Evolutionary conservation across 2,113 vertebrate genomes (phyloP).

Genomic region (Syngnathus scovelli): DNA sequence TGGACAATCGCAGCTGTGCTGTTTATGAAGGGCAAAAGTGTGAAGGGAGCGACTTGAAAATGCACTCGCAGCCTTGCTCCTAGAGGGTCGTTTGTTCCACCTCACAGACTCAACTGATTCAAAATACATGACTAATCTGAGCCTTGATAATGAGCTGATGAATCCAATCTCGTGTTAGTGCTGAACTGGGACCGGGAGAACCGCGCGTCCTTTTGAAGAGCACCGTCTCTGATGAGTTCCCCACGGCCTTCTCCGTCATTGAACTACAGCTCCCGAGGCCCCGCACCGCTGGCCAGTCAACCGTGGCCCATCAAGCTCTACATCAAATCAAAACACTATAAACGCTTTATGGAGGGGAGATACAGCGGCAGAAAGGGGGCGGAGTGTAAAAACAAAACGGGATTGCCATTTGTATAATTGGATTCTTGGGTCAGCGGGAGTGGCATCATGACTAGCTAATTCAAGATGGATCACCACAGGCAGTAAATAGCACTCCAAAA

Average conservation of each 20-base stretch:
- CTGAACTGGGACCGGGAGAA: constrained; percentile 60
- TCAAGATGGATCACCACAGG: constrained; percentile 68
- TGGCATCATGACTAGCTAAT: constrained; percentile 71
- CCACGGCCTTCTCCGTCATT: constrained; percentile 54
- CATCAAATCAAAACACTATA: constrained; percentile 68
- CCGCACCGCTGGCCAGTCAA: constrained; percentile 55
- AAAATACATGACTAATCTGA: constrained; percentile 59
- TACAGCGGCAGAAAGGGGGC: constrained; percentile 38
- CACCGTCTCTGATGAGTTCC: constrained; percentile 55
- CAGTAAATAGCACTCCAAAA: constrained; percentile 50
- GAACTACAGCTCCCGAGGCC: constrained; percentile 58
- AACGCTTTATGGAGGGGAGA: constrained; percentile 64
- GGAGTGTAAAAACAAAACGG: constrained; percentile 49
- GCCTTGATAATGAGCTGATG: constrained; percentile 64
- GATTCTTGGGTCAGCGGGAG: constrained; percentile 64
- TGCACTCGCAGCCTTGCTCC: constrained; percentile 39
- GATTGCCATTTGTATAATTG: constrained; percentile 64
- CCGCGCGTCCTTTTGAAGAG: constrained; percentile 51
- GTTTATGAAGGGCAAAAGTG: constrained; percentile 35
- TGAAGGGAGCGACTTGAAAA: constrained; percentile 39
- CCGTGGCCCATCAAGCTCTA: constrained; percentile 60
- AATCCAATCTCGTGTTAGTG: constrained; percentile 66
- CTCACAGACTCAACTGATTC: constrained; percentile 51
- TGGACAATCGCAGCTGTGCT: constrained; percentile 9
- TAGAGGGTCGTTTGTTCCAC: constrained; percentile 64